Conservation (phyloP, 2,888 invertebrate genomes). For the Galerucella calmariensis region DNA sequence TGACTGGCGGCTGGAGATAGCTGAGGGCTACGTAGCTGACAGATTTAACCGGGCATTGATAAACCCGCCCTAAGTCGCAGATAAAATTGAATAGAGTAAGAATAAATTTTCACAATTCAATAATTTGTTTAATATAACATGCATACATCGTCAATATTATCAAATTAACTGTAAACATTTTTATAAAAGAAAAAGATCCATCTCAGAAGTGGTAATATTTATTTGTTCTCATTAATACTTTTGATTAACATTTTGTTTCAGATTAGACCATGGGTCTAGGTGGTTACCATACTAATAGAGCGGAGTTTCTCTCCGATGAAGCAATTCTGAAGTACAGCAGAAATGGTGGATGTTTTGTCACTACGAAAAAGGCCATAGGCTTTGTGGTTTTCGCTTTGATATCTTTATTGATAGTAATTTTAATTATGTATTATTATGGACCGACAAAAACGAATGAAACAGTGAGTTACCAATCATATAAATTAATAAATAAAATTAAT, state of each 20-base stretch:
- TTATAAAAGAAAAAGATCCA: no score
- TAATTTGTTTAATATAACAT: no score
- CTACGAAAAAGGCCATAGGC: slow-evolving; percentile 69
- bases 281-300: slow-evolving; percentile 65
- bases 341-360: slow-evolving; percentile 72
- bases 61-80: no score
- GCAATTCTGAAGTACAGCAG: slow-evolving; percentile 70
- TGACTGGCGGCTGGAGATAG: no score
- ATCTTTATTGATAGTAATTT: slow-evolving; percentile 56
- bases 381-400: slow-evolving; percentile 62
- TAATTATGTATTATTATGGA: slow-evolving; percentile 61
- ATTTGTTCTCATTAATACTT: background rate
- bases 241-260: slow-evolving; percentile 10
- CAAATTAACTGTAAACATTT: no score
- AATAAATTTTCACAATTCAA: no score
- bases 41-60: no score
- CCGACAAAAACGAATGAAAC: slow-evolving; percentile 53
- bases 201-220: background rate
- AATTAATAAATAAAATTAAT: background rate
- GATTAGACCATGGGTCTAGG: slow-evolving; percentile 47
- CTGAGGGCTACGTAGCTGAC: no score
- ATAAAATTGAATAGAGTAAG: no score
- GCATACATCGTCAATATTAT: no score
- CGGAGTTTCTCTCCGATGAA: slow-evolving; percentile 72
- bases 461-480: slow-evolving; percentile 46